phyloP scores from a whole-genome alignment of 64 coral and sea anemone species.

The Montipora efflorescens region DNA sequence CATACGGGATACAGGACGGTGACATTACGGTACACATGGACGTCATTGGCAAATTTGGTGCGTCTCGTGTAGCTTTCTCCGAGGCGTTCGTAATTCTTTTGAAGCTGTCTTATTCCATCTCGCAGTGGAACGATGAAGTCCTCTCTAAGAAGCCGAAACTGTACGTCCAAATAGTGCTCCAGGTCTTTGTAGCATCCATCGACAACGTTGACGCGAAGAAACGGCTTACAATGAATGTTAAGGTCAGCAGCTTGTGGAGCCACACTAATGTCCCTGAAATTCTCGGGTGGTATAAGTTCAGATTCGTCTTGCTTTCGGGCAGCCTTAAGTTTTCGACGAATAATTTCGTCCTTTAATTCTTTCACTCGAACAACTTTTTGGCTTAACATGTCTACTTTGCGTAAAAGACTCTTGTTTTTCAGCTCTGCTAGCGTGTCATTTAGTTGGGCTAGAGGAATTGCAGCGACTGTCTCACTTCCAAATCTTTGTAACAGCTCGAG shows the following conservation, averaged over 20 bases:
- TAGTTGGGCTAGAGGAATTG: background rate
- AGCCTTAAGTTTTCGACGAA: constrained; percentile 4
- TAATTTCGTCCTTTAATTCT: constrained; percentile 25
- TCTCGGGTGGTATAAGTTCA: background rate
- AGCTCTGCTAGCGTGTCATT: constrained; percentile 3
- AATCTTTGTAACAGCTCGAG: constrained; percentile 28
- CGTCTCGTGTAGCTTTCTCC: no score
- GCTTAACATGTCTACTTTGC: no score
- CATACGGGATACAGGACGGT: no score
- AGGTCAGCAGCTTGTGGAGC: background rate
- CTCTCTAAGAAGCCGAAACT: constrained; percentile 87
- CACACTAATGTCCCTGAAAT: background rate
- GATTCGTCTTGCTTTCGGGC: background rate
- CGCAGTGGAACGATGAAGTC: constrained; percentile 89
- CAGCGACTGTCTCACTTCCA: background rate
- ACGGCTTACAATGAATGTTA: constrained; percentile 21
- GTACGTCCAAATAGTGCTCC: constrained; percentile 93
- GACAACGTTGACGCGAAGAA: constrained; percentile 84
- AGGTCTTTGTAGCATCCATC: constrained; percentile 54
- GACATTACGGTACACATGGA: no score
- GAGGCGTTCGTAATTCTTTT: background rate
- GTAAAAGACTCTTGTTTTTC: background rate
- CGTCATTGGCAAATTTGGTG: no score
- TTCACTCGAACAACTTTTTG: background rate
- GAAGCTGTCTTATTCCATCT: constrained; percentile 54